Percentiles rank a stretch among this genome's conserved stretches.
Evolutionary conservation across 2,888 invertebrate species (phyloP).

Genomic region (Coelopa pilipes): DNA sequence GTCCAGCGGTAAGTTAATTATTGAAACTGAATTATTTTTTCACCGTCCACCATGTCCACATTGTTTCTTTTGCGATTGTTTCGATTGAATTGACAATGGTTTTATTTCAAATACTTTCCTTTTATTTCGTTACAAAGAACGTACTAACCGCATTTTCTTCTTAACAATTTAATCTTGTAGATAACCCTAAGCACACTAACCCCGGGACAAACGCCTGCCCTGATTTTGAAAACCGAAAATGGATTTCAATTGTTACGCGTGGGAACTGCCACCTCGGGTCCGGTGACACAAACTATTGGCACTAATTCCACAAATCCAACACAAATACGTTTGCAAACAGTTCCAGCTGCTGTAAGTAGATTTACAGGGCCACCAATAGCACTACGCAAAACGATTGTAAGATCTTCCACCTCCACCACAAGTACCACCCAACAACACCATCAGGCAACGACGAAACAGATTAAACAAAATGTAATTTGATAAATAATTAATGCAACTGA

Average conservation of each 20-base stretch:
- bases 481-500: slow-evolving; percentile 17
- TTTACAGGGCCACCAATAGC: slow-evolving; percentile 73
- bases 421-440: slow-evolving; percentile 58
- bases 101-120: slow-evolving; percentile 41
- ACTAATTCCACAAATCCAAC: slow-evolving; percentile 73
- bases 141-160: slow-evolving; percentile 28
- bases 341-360: slow-evolving; percentile 88
- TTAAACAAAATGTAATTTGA: slow-evolving; percentile 64
- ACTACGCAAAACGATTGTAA: slow-evolving; percentile 72
- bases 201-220: slow-evolving; percentile 86
- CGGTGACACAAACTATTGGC: slow-evolving; percentile 68
- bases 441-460: slow-evolving; percentile 62
- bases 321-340: slow-evolving; percentile 86
- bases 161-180: slow-evolving; percentile 68
- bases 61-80: too few relatives aligned
- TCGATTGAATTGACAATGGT: slow-evolving; percentile 24
- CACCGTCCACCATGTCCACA: background rate
- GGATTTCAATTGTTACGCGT: slow-evolving; percentile 93
- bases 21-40: background rate
- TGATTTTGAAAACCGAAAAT: slow-evolving; percentile 96
- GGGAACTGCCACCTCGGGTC: slow-evolving; percentile 79
- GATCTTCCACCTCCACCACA: slow-evolving; percentile 60
- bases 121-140: slow-evolving; percentile 27
- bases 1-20: slow-evolving; percentile 72
- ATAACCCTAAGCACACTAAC: slow-evolving; percentile 90